These are phyloP conservation scores for Laticauda laticaudata DNA, from an alignment of 2,113 vertebrate genomes.

Conservation along the genomic window DNA sequence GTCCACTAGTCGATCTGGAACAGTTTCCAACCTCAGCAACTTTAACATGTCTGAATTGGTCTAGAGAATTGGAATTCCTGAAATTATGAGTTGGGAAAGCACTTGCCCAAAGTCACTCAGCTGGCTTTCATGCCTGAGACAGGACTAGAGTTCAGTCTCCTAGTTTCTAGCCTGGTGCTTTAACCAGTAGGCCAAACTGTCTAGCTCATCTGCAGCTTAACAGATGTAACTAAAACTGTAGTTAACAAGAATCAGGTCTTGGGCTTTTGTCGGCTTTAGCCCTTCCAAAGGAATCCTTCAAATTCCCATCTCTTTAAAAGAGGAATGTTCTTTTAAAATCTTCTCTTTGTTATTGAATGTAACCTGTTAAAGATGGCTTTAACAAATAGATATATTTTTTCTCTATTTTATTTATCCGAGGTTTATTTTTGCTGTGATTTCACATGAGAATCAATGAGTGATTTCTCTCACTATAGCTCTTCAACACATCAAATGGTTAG, in stretches of 20 bases:
- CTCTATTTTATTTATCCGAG: not conserved
- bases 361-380: not conserved
- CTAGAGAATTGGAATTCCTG: not conserved
- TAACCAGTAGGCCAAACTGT: too few relatives aligned
- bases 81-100: not conserved
- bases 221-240: not conserved
- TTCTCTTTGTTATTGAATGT: not conserved
- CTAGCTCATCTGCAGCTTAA: not conserved
- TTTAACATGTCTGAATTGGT: not conserved
- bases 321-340: not conserved
- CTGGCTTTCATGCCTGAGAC: too few relatives aligned
- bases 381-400: not conserved
- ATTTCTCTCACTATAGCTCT: not conserved
- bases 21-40: too few relatives aligned
- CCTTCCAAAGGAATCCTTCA: not conserved
- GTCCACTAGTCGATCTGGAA: not conserved
- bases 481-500: not conserved
- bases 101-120: too few relatives aligned
- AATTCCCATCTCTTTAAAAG: not conserved
- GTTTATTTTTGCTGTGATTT: not conserved
- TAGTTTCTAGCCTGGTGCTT: too few relatives aligned
- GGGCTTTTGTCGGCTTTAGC: not conserved
- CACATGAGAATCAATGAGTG: not conserved
- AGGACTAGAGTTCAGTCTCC: too few relatives aligned
- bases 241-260: not conserved